Conservation (phyloP, 1,140 invertebrate species). For the Littorina saxatilis region DNA sequence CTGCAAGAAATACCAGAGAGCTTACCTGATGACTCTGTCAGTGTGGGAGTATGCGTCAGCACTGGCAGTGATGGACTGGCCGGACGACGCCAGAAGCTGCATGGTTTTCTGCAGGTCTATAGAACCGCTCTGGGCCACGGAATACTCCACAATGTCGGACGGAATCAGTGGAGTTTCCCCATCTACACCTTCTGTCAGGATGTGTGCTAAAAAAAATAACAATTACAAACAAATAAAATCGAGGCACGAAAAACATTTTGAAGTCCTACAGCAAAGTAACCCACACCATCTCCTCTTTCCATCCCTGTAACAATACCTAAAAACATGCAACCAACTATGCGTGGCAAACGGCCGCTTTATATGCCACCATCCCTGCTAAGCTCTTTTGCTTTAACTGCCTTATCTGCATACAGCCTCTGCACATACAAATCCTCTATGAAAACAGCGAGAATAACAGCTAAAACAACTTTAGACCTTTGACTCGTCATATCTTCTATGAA, state of each 20-base stretch:
- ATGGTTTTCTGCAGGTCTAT: constrained; percentile 80
- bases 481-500: no score
- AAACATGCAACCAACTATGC: neutral
- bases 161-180: constrained; percentile 88
- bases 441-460: no score
- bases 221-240: no score
- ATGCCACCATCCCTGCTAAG: no score
- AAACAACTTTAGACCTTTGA: no score
- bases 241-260: no score
- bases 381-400: no score
- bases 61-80: constrained; percentile 23
- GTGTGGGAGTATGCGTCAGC: constrained; percentile 7
- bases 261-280: neutral
- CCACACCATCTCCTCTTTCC: neutral
- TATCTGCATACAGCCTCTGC: no score
- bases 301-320: neutral
- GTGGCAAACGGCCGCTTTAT: no score
- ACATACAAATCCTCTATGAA: no score
- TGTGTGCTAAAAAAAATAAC: constrained; percentile 77
- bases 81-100: constrained; percentile 78
- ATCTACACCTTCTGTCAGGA: constrained; percentile 83
- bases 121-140: constrained; percentile 79
- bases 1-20: no score
- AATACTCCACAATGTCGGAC: constrained; percentile 84
- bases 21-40: constrained; percentile 32